Conservation (phyloP, 2,113 vertebrate genomes). For the Mesocricetus auratus region DNA sequence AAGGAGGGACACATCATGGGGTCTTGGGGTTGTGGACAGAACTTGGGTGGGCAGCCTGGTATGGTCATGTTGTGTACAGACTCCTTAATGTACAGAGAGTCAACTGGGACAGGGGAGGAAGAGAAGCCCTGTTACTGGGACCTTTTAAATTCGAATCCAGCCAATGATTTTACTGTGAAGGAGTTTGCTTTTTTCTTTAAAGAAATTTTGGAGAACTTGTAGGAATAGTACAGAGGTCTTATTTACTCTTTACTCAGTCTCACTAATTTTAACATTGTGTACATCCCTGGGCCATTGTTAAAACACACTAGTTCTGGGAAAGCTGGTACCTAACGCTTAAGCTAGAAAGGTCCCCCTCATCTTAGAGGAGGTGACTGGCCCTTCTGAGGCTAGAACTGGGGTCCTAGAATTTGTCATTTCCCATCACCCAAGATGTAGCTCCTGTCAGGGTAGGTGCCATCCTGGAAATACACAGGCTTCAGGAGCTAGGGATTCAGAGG, state of each 20-base stretch:
- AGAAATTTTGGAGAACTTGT: conserved; percentile 26
- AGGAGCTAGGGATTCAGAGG: not conserved
- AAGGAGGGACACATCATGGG: not conserved
- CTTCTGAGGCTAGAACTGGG: not conserved
- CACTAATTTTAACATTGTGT: not conserved
- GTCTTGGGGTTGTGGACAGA: not conserved
- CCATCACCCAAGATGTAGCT: not conserved
- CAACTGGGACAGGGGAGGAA: not conserved
- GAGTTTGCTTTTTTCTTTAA: not conserved
- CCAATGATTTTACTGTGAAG: not conserved
- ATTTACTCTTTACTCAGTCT: not conserved
- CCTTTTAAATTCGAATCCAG: conserved; percentile 17
- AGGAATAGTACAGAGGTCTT: not conserved
- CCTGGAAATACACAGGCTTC: not conserved
- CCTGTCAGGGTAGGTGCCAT: not conserved
- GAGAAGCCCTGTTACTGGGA: not conserved
- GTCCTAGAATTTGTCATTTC: not conserved
- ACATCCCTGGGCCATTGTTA: not conserved
- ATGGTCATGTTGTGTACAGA: not conserved
- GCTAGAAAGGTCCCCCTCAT: not conserved
- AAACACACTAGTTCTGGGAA: conserved; percentile 23
- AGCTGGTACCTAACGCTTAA: not conserved
- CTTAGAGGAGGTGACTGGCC: not conserved
- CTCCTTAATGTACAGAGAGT: not conserved
- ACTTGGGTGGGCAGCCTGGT: not conserved